Evolutionary conservation across 1,140 invertebrate genomes (phyloP).

Genomic region (Drosophila miranda): DNA sequence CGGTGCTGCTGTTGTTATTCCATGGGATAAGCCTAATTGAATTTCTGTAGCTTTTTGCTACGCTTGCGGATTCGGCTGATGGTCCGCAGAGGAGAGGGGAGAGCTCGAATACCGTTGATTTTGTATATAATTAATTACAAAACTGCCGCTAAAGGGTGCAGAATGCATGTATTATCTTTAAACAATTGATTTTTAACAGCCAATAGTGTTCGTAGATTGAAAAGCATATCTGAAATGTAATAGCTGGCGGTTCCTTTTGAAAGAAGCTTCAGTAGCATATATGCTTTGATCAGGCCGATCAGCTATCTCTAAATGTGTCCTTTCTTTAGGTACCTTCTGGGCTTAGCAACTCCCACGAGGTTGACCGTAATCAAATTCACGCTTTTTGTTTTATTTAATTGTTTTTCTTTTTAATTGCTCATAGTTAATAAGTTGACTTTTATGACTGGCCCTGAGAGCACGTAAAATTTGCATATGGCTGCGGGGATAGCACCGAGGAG

Average conservation of each 20-base stretch:
- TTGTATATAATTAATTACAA: constrained; percentile 44
- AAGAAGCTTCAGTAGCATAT: no score
- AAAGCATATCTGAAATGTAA: not conserved
- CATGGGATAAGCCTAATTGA: constrained; percentile 76
- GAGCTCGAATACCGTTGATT: constrained; percentile 3
- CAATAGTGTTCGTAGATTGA: not conserved
- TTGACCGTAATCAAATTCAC: constrained; percentile 39
- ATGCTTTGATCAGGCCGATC: no score
- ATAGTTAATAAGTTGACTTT: constrained; percentile 71
- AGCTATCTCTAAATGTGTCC: no score
- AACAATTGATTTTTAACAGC: constrained; percentile 39
- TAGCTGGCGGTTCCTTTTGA: no score
- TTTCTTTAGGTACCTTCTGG: no score
- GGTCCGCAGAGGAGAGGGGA: not conserved
- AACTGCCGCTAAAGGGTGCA: constrained; percentile 13
- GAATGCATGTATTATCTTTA: constrained; percentile 36
- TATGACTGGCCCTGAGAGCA: constrained; percentile 62
- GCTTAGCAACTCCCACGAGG: not conserved
- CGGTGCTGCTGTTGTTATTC: constrained; percentile 50
- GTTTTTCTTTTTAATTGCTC: constrained; percentile 64
- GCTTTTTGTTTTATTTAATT: constrained; percentile 48
- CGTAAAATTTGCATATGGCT: constrained; percentile 75
- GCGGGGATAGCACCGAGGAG: constrained; percentile 22
- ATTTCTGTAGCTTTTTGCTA: constrained; percentile 73
- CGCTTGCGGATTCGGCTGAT: constrained; percentile 27